phyloP scores from a whole-genome alignment of 2,113 vertebrate genomes.

The Neolamprologus sp. region DNA sequence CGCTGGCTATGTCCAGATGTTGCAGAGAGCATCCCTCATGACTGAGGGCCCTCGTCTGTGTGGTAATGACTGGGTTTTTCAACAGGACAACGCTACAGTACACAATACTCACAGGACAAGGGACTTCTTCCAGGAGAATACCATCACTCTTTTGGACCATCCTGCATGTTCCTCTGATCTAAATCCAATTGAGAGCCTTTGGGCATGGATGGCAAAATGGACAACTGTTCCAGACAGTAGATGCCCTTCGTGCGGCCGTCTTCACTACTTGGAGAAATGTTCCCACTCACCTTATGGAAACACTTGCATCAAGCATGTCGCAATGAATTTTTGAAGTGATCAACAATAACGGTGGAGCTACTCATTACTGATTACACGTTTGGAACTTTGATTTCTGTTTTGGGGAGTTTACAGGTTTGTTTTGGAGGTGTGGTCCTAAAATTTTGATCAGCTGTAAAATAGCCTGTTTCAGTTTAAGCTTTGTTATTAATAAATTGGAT shows the following conservation, averaged over 20 bases:
- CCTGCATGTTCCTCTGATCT: background rate
- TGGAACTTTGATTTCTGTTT: background rate
- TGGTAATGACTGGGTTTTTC: background rate
- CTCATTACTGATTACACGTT: background rate
- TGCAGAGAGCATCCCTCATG: background rate
- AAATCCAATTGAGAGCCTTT: background rate
- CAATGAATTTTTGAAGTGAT: background rate
- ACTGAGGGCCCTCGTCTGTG: background rate
- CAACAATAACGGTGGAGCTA: background rate
- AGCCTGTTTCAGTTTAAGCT: background rate
- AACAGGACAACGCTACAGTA: background rate
- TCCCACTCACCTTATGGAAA: background rate
- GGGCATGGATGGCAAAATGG: background rate
- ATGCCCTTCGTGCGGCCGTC: accelerated
- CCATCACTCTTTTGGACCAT: background rate
- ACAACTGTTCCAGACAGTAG: background rate
- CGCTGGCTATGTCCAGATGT: background rate
- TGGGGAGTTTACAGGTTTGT: background rate
- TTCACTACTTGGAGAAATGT: background rate
- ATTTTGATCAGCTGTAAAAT: background rate
- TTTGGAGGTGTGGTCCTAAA: background rate
- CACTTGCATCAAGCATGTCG: background rate
- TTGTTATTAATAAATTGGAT: background rate
- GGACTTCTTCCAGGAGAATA: background rate
- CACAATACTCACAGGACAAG: background rate